These are phyloP conservation scores for Anoura caudifer DNA, from an alignment of 2,113 vertebrate genomes.

Conservation along the genomic window DNA sequence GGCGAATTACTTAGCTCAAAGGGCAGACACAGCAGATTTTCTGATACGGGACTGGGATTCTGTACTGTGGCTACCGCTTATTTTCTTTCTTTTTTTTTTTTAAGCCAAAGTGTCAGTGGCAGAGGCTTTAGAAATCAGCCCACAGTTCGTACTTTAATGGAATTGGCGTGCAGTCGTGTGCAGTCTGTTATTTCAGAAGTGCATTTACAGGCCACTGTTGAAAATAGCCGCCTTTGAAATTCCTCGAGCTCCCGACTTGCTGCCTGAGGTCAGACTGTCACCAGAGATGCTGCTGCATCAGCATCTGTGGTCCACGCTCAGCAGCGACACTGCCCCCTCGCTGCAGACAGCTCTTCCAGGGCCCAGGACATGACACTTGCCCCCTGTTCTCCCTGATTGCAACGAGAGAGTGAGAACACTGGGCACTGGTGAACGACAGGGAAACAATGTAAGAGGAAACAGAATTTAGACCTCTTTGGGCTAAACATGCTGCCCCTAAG, in stretches of 20 bases:
- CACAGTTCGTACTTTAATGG: conserved; percentile 41
- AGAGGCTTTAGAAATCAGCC: conserved; percentile 60
- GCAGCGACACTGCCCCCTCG: not conserved
- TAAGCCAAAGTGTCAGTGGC: not conserved
- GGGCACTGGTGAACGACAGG: not conserved
- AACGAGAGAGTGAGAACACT: not conserved
- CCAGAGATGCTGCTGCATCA: not conserved
- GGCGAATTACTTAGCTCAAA: conserved; percentile 61
- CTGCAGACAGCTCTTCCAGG: not conserved
- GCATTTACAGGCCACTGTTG: not conserved
- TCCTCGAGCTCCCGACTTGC: accelerated
- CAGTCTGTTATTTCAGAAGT: not conserved
- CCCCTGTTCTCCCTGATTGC: not conserved
- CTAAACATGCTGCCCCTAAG: not conserved
- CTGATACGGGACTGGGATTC: conserved; percentile 57
- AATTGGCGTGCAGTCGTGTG: conserved; percentile 39
- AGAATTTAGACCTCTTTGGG: not conserved
- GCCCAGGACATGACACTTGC: not conserved
- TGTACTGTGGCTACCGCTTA: not conserved
- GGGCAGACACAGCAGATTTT: conserved; percentile 68
- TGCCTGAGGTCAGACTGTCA: not conserved
- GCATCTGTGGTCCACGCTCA: not conserved
- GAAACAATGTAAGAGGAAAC: not conserved
- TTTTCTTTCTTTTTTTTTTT: not conserved
- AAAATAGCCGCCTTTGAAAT: accelerated